A percentile compares a stretch with the other conserved stretches of the same genome.
These are phyloP conservation scores for Microctonus aethiopoides DNA, from an alignment of 2,888 invertebrate species.

Conservation along the genomic window DNA sequence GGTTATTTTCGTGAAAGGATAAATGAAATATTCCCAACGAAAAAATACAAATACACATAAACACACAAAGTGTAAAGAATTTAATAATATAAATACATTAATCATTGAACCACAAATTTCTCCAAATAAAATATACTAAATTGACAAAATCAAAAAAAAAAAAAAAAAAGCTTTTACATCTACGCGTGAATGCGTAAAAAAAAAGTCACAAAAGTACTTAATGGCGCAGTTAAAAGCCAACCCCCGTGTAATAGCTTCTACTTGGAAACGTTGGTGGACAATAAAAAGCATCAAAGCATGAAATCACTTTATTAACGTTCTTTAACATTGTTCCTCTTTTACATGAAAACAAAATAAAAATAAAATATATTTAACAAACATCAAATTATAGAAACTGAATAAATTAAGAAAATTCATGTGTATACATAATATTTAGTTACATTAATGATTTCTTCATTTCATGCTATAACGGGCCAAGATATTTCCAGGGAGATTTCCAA, in stretches of 20 bases:
- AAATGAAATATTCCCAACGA: too few species aligned
- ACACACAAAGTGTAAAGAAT: too few species aligned
- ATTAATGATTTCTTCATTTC: constrained; percentile 12
- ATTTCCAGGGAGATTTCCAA: constrained; percentile 11
- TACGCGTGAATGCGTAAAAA: neutral
- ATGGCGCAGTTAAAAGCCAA: neutral
- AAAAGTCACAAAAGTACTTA: neutral
- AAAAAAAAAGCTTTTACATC: neutral
- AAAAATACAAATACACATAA: too few species aligned
- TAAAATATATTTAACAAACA: too few species aligned
- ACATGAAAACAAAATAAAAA: neutral
- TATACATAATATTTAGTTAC: neutral
- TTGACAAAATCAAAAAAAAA: neutral
- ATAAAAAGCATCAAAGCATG: neutral
- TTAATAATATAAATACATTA: too few species aligned
- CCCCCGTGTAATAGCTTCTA: neutral
- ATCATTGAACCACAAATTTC: too few species aligned
- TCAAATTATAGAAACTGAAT: too few species aligned
- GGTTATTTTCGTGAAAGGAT: neutral
- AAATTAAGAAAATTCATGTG: neutral
- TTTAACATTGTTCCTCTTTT: neutral
- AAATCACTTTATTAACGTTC: neutral
- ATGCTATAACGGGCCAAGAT: constrained; percentile 15
- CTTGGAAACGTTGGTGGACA: neutral
- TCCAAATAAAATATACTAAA: too few species aligned